These are phyloP conservation scores for Emydocephalus ijimae DNA, from an alignment of 2,113 vertebrate species.

Conservation along the genomic window DNA sequence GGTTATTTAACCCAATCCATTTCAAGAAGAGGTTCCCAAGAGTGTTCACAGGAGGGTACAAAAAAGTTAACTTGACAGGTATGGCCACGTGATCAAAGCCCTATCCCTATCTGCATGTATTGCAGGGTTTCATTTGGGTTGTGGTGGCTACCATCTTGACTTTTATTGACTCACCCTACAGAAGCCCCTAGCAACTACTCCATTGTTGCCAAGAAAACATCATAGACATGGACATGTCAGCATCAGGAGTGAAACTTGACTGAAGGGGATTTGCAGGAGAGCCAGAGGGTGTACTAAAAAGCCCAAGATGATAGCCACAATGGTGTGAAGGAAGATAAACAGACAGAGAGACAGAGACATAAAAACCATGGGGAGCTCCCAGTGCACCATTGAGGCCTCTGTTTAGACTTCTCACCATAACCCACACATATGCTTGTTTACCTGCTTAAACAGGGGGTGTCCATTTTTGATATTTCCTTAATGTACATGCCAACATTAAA, in stretches of 20 bases:
- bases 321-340: not conserved
- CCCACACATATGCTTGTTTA: not conserved
- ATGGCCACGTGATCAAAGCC: not conserved
- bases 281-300: not conserved
- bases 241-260: not conserved
- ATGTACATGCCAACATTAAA: not conserved
- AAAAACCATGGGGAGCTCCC: not conserved
- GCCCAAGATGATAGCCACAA: not conserved
- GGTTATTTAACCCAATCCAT: not conserved
- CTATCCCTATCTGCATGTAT: not conserved
- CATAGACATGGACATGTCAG: not conserved
- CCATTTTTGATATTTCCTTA: not conserved
- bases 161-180: not conserved
- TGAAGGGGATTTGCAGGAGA: not conserved
- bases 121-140: not conserved
- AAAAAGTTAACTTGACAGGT: not conserved
- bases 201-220: not conserved
- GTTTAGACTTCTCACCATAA: not conserved
- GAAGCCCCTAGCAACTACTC: not conserved
- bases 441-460: not conserved
- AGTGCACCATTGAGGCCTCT: not conserved
- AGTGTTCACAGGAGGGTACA: not conserved
- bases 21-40: not conserved
- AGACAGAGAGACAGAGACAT: not conserved
- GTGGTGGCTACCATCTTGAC: not conserved